These are phyloP conservation scores for Clitarchus hookeri DNA, from an alignment of 2,888 invertebrate genomes.

Conservation along the genomic window DNA sequence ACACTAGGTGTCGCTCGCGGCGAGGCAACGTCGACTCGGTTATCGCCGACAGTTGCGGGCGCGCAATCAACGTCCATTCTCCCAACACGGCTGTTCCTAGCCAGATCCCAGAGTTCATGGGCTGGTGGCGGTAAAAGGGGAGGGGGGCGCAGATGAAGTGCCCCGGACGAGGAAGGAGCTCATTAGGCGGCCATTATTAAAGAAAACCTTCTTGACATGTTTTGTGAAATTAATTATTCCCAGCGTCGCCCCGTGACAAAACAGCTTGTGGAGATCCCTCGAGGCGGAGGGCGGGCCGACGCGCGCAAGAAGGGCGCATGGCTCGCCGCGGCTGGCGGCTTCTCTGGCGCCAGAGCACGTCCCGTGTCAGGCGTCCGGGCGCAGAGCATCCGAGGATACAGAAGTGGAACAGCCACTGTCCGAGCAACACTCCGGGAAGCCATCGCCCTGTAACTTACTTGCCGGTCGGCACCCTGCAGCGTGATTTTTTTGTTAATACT, in stretches of 20 bases:
- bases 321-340: not conserved
- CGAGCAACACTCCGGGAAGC: too few relatives aligned
- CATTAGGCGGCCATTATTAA: constrained; percentile 37
- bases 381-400: too few relatives aligned
- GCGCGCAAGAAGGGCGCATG: not conserved
- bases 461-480: too few relatives aligned
- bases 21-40: too few relatives aligned
- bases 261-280: not conserved
- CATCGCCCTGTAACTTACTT: too few relatives aligned
- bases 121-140: not conserved
- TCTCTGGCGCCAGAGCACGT: too few relatives aligned
- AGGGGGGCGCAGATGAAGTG: constrained; percentile 11
- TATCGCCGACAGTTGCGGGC: too few relatives aligned
- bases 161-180: constrained; percentile 31
- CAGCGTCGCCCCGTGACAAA: constrained; percentile 15
- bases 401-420: too few relatives aligned
- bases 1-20: too few relatives aligned
- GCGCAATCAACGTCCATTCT: not conserved
- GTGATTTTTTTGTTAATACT: too few relatives aligned
- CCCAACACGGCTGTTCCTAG: not conserved
- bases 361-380: too few relatives aligned
- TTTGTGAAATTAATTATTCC: constrained; percentile 37
- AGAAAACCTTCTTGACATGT: constrained; percentile 35
- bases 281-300: not conserved
- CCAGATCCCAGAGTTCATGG: not conserved